phyloP scores from a whole-genome alignment of 1,140 invertebrate genomes.

The Saccostrea cuccullata region DNA sequence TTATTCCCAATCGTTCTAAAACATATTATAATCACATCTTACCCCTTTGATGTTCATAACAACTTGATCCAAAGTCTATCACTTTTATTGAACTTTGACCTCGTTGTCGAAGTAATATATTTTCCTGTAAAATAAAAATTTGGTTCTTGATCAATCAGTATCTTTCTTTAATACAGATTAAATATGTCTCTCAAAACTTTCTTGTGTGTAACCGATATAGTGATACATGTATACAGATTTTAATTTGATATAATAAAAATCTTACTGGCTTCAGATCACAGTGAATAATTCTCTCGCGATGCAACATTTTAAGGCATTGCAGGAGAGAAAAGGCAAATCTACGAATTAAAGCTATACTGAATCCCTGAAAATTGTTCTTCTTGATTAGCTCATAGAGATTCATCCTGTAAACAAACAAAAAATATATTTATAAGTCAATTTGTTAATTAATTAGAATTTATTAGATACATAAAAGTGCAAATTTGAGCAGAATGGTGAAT shows the following conservation, averaged over 20 bases:
- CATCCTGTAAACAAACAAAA: constrained; percentile 70
- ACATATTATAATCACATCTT: neutral
- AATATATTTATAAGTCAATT: neutral
- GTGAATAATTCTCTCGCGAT: constrained; percentile 78
- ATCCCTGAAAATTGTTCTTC: constrained; percentile 79
- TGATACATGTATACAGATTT: neutral
- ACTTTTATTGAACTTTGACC: constrained; percentile 79
- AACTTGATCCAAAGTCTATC: constrained; percentile 80
- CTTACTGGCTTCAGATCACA: constrained; percentile 79
- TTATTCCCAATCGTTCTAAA: too few relatives aligned
- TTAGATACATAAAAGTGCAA: neutral
- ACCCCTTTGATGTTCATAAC: constrained; percentile 79
- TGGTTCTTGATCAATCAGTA: neutral
- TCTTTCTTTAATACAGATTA: neutral
- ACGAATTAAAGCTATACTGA: constrained; percentile 77
- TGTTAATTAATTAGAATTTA: neutral
- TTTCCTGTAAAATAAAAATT: constrained; percentile 71
- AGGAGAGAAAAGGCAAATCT: constrained; percentile 77
- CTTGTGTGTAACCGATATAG: neutral
- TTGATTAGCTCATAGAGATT: constrained; percentile 79
- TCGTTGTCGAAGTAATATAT: constrained; percentile 77
- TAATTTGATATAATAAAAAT: constrained; percentile 31
- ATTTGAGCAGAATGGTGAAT: neutral
- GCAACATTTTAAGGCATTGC: constrained; percentile 76
- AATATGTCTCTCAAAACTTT: neutral